Evolutionary conservation across 30 jellyfish, hydroid and myxozoan species (phyloP).

Genomic region (Chironex yamaguchii): DNA sequence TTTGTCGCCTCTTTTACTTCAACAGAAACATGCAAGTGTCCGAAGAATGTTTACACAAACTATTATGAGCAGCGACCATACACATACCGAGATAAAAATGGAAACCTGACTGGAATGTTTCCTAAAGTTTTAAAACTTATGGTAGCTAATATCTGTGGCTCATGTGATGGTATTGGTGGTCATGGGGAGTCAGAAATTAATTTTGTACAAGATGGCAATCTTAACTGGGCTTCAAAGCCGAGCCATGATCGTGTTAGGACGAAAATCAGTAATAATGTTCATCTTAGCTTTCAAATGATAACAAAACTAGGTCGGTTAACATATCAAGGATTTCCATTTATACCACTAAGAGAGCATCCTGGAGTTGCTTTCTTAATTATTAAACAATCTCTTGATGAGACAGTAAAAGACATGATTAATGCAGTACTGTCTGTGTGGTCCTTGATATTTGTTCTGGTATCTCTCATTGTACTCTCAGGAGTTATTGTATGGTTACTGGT

Average conservation of each 20-base stretch:
- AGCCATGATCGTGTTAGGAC: conserved; percentile 40
- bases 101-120: conserved; percentile 62
- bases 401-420: conserved; percentile 3
- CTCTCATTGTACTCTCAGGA: conserved; percentile 56
- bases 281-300: conserved; percentile 56
- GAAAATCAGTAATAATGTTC: conserved; percentile 53
- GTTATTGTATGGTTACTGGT: conserved; percentile 69
- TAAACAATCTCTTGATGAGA: conserved; percentile 42
- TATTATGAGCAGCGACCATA: conserved; percentile 76
- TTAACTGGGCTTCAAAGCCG: conserved; percentile 69
- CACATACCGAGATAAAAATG: conserved; percentile 54
- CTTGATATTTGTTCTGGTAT: conserved; percentile 41
- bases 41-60: conserved; percentile 53
- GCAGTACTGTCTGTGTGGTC: conserved; percentile 60
- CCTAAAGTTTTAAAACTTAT: conserved; percentile 37
- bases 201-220: conserved; percentile 53
- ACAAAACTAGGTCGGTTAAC: conserved; percentile 38
- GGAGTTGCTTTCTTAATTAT: conserved; percentile 66
- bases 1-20: not conserved
- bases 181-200: conserved; percentile 6
- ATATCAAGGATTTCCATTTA: conserved; percentile 68
- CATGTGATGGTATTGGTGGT: conserved; percentile 29
- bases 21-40: conserved; percentile 81
- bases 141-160: conserved; percentile 49
- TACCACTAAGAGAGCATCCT: conserved; percentile 62